A percentile compares a stretch with the other conserved stretches of the same genome.
Conservation (phyloP, 2,797 vertebrate species). For the Adrianichthys oophorus region DNA sequence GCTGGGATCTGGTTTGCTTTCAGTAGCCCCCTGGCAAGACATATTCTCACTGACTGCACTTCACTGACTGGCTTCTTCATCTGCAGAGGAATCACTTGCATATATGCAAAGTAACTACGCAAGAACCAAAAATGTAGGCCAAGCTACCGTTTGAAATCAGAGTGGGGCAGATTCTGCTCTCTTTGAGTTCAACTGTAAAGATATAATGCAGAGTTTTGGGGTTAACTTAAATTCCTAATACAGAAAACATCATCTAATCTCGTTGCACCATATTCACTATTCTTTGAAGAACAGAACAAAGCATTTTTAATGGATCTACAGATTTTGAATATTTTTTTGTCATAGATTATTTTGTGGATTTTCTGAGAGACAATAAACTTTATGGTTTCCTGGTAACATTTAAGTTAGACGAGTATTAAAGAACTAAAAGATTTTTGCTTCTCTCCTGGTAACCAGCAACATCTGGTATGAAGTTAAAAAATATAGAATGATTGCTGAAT, state of each 20-base stretch:
- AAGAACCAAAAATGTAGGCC: slow-evolving; percentile 48
- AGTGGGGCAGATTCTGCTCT: slow-evolving; percentile 14
- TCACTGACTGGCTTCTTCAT: slow-evolving; percentile 52
- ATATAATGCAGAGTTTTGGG: slow-evolving; percentile 5
- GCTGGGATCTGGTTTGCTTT: slow-evolving; percentile 68
- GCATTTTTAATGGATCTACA: too few species aligned
- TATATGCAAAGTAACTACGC: slow-evolving; percentile 49
- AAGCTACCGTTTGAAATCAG: slow-evolving; percentile 29
- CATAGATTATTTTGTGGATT: slow-evolving; percentile 4
- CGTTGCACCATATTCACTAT: neutral
- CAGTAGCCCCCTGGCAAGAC: slow-evolving; percentile 54
- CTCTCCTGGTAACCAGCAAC: too few species aligned
- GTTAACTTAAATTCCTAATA: slow-evolving; percentile 12
- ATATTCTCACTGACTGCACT: slow-evolving; percentile 62
- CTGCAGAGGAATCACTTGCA: slow-evolving; percentile 52
- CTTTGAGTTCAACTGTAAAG: slow-evolving; percentile 14
- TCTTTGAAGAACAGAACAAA: neutral
- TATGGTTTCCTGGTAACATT: too few species aligned
- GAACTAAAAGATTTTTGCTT: too few species aligned
- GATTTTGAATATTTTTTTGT: neutral
- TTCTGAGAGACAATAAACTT: slow-evolving; percentile 8
- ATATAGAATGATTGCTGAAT: neutral
- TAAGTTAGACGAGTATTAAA: too few species aligned
- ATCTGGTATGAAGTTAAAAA: too few species aligned
- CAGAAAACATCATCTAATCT: slow-evolving; percentile 19